Conservation (phyloP, 2,797 vertebrate genomes). For the Myotis vivesi region DNA sequence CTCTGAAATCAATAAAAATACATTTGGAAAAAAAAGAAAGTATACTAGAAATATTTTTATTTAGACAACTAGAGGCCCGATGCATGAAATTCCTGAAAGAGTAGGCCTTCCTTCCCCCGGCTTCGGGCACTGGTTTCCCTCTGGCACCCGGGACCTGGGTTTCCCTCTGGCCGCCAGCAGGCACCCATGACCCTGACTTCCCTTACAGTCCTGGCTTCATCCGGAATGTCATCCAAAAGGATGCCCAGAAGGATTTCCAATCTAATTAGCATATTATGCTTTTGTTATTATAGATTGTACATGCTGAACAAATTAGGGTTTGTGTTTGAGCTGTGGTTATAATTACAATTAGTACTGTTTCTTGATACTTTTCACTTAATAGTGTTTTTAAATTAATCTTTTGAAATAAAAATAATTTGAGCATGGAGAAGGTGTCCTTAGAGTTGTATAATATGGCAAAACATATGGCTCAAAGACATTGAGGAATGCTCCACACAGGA, state of each 20-base stretch:
- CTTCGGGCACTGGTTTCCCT: no score
- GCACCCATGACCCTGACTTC: no score
- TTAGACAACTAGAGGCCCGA: not conserved
- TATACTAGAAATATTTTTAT: not conserved
- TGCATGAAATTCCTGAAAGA: no score
- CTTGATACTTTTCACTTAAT: not conserved
- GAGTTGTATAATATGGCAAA: not conserved
- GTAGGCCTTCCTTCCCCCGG: no score
- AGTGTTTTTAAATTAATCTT: not conserved
- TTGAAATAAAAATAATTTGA: not conserved
- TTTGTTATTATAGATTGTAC: not conserved
- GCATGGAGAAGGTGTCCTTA: not conserved
- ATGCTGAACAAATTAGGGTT: not conserved
- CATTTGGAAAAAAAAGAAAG: no score
- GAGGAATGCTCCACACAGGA: not conserved
- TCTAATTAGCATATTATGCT: no score
- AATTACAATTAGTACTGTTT: not conserved
- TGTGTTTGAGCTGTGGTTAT: not conserved
- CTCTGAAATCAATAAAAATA: no score
- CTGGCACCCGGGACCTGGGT: no score
- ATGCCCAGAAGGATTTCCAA: no score
- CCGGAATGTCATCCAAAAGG: no score
- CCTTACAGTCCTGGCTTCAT: no score
- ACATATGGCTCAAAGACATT: not conserved
- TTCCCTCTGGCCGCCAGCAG: no score